Evolutionary conservation across 2,888 invertebrate genomes (phyloP), one percentile per base, ranked within the genome.

Genomic region (Tetranychus truncatus): DNA sequence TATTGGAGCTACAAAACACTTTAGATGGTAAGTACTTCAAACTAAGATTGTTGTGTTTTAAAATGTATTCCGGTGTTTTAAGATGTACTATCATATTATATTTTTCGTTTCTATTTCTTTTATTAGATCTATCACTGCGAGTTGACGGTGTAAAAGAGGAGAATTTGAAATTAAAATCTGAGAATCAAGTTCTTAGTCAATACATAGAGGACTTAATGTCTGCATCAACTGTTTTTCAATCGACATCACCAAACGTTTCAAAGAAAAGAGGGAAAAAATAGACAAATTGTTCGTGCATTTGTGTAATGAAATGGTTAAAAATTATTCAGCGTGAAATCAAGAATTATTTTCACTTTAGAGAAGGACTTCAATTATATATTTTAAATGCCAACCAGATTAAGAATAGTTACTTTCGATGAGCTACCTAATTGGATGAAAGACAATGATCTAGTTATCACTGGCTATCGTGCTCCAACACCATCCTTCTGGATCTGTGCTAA

Each of bases 111-210:
- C 34, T 34, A 3, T 5, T 34, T 77, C 67, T 74, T 77, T 69
- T 84, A 92, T 69, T 84, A 92, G 92, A 99, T 87, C 85, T 99
- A 74, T 96, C 96, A 4, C 94, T 94, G 82, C 88, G 97, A 80
- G 97, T 99, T 45, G 97, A 99, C 82, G 93, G 92, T 72, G 99
- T 99, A 0, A 99, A 99, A 83, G 97, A 99, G 83, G 99, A 99
- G 84, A 97, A 97, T 84, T 84, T 97, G 67, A 97, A 97, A 83
- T 84, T 99, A 77, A 89, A 94, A 79, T 96, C 97, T 8, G 99
- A 99, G 84, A 99, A 99, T 83, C 95, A 96, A 85, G 99, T 99
- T 15, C 85, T 99, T 75, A 96, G 96, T 0, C 97, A 99, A 83
- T 99, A 99, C 82, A 99, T 99, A 80, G 97, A 99, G 83, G 99